These are phyloP conservation scores for Luffia ferchaultella DNA, from an alignment of 2,888 invertebrate genomes.

Conservation along the genomic window DNA sequence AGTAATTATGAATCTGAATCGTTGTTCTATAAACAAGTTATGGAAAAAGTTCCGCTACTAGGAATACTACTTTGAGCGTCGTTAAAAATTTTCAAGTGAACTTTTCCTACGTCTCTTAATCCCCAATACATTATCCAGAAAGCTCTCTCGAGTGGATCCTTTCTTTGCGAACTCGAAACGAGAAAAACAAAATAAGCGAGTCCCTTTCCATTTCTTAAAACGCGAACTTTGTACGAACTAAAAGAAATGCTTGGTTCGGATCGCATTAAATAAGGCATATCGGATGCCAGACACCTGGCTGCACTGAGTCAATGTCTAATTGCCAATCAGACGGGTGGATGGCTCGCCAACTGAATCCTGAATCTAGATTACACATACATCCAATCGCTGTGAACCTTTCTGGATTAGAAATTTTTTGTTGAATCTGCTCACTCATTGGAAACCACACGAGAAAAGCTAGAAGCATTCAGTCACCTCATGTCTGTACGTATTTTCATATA, in stretches of 20 bases:
- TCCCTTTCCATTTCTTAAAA: conserved; percentile 4
- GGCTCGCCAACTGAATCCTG: conserved; percentile 16
- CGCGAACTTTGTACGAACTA: conserved; percentile 10
- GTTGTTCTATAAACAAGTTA: too few species aligned
- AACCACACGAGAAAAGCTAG: too few species aligned
- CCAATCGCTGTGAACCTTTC: neutral
- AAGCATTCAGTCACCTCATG: too few species aligned
- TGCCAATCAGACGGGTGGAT: conserved; percentile 37
- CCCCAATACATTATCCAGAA: conserved; percentile 25
- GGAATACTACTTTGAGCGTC: neutral
- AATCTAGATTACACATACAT: neutral
- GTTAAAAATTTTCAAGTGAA: neutral
- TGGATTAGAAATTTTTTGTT: neutral
- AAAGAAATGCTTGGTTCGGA: conserved; percentile 22
- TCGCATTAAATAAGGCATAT: conserved; percentile 23
- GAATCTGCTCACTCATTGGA: too few species aligned
- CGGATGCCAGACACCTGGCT: conserved; percentile 28
- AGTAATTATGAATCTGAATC: too few species aligned
- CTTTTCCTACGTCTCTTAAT: conserved; percentile 23
- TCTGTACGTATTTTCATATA: too few species aligned
- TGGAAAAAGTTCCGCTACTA: too few species aligned
- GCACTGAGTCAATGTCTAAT: conserved; percentile 22
- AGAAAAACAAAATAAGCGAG: conserved; percentile 9
- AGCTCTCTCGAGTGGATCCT: conserved; percentile 9
- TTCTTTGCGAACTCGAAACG: conserved; percentile 18